A percentile compares a stretch with the other conserved stretches of the same genome.
These are phyloP conservation scores for Scolopax bukidnonensis DNA, from an alignment of 2,797 vertebrate genomes.

Conservation along the genomic window DNA sequence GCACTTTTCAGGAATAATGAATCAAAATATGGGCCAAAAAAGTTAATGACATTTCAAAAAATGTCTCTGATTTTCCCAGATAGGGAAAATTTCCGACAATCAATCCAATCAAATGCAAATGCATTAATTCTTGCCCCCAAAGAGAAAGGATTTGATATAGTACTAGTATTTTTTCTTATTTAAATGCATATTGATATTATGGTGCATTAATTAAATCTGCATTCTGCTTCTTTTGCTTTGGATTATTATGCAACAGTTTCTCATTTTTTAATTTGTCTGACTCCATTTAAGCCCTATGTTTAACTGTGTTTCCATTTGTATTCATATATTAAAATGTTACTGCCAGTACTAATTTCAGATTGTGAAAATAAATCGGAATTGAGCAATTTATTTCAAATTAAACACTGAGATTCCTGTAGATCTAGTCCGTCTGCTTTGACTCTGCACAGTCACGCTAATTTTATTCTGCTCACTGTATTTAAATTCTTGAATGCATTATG, in stretches of 20 bases:
- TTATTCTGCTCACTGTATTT: conserved; percentile 3
- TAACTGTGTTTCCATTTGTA: not conserved
- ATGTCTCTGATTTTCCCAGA: not conserved
- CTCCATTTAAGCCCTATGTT: not conserved
- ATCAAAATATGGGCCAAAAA: not conserved
- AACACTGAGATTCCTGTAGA: not conserved
- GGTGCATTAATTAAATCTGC: not conserved
- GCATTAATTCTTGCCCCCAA: not conserved
- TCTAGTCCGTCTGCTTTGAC: conserved; percentile 15
- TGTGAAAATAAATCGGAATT: conserved; percentile 1
- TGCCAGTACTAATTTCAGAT: not conserved
- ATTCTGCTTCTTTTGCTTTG: not conserved
- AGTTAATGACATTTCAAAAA: not conserved
- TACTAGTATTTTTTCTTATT: not conserved
- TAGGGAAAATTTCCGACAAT: not conserved
- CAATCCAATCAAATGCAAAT: not conserved
- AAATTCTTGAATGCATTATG: not conserved
- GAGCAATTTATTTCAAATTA: conserved; percentile 26
- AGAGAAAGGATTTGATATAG: not conserved
- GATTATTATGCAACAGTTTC: not conserved
- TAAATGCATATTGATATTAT: not conserved
- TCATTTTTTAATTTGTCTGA: not conserved
- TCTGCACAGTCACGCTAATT: not conserved
- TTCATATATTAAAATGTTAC: not conserved
- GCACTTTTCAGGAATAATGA: not conserved